Evolutionary conservation across 1,140 invertebrate genomes (phyloP), one percentile per base, ranked within the genome.

Genomic region (Magallana gigas): DNA sequence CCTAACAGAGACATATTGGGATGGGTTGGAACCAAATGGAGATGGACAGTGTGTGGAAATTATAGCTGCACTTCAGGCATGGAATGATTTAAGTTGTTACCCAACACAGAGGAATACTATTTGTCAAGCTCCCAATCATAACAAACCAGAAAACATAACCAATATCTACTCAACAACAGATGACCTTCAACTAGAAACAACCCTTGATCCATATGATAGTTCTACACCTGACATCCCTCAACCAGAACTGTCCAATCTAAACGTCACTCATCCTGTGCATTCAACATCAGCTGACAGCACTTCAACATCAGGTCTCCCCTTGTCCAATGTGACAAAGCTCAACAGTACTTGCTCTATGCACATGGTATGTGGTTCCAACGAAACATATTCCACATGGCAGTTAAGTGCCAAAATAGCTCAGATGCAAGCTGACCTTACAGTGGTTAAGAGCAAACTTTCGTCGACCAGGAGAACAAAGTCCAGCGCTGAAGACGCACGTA

Each of bases 11-110:
- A 12, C 18, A 9, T 76, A 11, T 29, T 76, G 68, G 68, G 68
- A 23, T 2, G 8, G 1, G 5, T 1, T 0, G 18, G 23, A 76
- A 29, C 68, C 68, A 9, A 76, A 9, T 12, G 68, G 68, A 76
- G 68, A 76, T 0, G 68, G 68, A 36, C 14, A 36, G 23, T 76
- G 68, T 76, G 68, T 76, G 68, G 68, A 76, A 76, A 29, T 76
- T 6, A 36, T 12, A 12, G 36, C 68, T 29, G 29, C 68, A 9
- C 12, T 11, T 9, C 1, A 11, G 23, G 68, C 8, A 8, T 76
- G 68, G 68, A 76, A 76, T 76, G 68, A 76, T 29, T 36, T 76
- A 29, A 9, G 11, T 1, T 76, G 68, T 29, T 29, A 18, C 23
- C 68, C 23, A 3, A 29, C 18, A 29, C 18, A 76, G 11, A 36